phyloP scores from a whole-genome alignment of 2,888 invertebrate genomes.

The Macrosiphum euphorbiae region DNA sequence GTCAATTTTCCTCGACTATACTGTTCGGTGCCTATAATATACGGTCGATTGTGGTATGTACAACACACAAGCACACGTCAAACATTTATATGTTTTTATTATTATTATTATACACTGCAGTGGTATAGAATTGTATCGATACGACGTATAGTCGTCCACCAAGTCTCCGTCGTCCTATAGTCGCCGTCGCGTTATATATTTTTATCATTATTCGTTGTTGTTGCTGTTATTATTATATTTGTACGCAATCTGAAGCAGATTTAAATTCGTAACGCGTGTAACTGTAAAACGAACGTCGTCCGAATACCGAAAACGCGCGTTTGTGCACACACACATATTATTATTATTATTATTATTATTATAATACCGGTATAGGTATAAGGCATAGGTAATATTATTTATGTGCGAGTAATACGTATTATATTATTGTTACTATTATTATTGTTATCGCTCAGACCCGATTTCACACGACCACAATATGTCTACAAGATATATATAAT shows the following conservation, averaged over 20 bases:
- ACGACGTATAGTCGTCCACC: not conserved
- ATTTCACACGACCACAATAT: slow-evolving; percentile 28
- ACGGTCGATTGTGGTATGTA: not conserved
- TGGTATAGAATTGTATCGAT: not conserved
- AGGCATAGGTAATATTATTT: not conserved
- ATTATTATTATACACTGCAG: not conserved
- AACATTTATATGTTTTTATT: not conserved
- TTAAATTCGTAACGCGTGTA: slow-evolving; percentile 59
- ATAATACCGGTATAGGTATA: not conserved
- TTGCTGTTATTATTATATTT: slow-evolving; percentile 4
- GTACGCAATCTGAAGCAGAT: slow-evolving; percentile 43
- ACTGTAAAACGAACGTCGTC: slow-evolving; percentile 31
- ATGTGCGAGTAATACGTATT: not conserved
- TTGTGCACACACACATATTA: not conserved
- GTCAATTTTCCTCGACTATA: slow-evolving; percentile 13
- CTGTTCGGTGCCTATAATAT: too few species aligned
- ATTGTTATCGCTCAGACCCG: not conserved
- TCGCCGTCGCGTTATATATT: too few species aligned
- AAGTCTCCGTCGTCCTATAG: slow-evolving; percentile 1
- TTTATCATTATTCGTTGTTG: not conserved
- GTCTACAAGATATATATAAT: not conserved
- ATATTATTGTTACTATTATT: not conserved
- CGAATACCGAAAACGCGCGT: not conserved
- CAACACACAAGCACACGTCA: not conserved
- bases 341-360: not conserved